A percentile compares a stretch with the other conserved stretches of the same genome.
phyloP scores from a whole-genome alignment of 2,888 invertebrate species.

The Ischnura elegans region DNA sequence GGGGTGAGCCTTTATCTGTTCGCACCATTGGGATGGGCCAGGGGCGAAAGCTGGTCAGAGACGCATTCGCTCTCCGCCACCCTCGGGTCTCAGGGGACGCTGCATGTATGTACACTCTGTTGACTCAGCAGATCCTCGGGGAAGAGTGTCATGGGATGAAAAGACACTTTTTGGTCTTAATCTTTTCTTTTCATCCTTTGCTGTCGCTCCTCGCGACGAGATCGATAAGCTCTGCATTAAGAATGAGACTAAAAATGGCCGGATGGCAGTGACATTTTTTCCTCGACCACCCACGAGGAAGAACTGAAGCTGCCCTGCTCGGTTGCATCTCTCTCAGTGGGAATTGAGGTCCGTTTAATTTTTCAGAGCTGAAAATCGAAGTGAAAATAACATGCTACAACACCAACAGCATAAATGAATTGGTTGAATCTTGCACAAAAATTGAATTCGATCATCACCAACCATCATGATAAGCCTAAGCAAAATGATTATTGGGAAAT shows the following conservation, averaged over 20 bases:
- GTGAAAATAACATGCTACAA: no score
- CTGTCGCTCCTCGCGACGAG: not conserved
- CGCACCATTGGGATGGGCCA: not conserved
- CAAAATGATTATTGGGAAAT: no score
- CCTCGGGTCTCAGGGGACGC: conserved; percentile 2
- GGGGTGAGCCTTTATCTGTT: not conserved
- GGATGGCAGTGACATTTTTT: not conserved
- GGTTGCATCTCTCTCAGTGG: not conserved
- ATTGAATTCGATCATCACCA: no score
- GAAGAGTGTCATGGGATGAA: not conserved
- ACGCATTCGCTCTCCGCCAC: not conserved
- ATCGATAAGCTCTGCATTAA: conserved; percentile 66
- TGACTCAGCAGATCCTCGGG: not conserved
- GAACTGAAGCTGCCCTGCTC: not conserved
- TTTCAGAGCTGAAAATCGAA: no score
- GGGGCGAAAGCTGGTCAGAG: not conserved
- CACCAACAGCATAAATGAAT: no score
- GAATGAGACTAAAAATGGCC: conserved; percentile 60
- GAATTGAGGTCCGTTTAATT: no score
- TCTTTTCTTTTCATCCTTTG: not conserved
- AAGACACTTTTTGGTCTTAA: not conserved
- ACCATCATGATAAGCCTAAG: no score
- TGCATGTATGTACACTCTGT: not conserved
- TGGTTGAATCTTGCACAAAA: no score
- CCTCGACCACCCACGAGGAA: not conserved